Base-by-base conservation (phyloP, 2,113 vertebrate genomes). In the Stigmatopora nigra region DNA sequence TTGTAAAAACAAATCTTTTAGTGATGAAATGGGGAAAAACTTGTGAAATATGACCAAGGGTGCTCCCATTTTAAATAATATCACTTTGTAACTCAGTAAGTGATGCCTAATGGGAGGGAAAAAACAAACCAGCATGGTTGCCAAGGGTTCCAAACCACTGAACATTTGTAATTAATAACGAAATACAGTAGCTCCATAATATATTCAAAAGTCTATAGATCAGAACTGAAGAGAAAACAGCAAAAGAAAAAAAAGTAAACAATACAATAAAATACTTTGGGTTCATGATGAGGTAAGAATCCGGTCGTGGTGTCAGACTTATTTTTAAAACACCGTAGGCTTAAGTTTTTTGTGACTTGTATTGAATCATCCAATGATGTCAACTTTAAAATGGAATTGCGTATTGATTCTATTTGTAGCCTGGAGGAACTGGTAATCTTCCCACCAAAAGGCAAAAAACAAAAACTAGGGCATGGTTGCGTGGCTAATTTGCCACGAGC, bases 401-500 rank as follows among this genome's bases (percentile, higher is more conserved):
- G 10, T 78, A 79, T 72, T 60, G 75, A 78, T 76, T 65, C 22
- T 46, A 55, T 67, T 49, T 70, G 61, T 15, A 72, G 46, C 20
- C 48, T 63, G 45, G 22, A 51, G 48, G 41, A 67, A 65, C 61
- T 3, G 46, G 20, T 20, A 0, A 16, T 38, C 57, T 67, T 67
- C 49, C 52, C 35, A 73, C 46, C 77, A 49, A 57, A 17, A 65
- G 46, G 20, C 53, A 63, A 14, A 64, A 53, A 71, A 77, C 67
- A 80, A 78, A 76, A 73, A 61, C 41, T 61, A 16, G 61, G 35
- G 61, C 47, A 65, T 25, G 55, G 71, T 63, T 68, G 56, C 67
- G 22, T 85, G 82, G 86, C 84, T 87, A 84, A 82, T 88, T 84
- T 81, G 56, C 74, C 82, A 81, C 57, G 66, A 64, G 31, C 75